Conservation (phyloP, 1,140 invertebrate genomes). For the Magallana gigas region DNA sequence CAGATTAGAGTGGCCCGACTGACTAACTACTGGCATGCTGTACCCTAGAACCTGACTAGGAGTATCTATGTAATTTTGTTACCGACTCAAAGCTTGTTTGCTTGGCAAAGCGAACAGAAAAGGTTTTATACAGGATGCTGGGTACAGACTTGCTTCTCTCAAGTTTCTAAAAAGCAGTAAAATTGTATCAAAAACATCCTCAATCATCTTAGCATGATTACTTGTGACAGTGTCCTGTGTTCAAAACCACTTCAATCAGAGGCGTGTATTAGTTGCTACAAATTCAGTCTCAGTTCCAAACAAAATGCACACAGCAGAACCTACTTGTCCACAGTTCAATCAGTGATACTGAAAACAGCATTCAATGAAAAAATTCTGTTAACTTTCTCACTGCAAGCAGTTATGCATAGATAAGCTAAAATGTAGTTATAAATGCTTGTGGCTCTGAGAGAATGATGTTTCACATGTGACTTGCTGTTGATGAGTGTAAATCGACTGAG, state of each 20-base stretch:
- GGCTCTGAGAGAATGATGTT: neutral
- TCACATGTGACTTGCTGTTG: neutral
- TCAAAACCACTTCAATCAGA: neutral
- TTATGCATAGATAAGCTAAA: neutral
- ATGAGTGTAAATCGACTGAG: neutral
- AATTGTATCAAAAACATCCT: neutral
- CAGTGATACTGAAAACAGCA: too few relatives aligned
- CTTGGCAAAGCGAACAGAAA: neutral
- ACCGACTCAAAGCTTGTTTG: conserved; percentile 22
- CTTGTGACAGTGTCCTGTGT: neutral
- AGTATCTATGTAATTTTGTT: neutral
- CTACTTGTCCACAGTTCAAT: too few relatives aligned
- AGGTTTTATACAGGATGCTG: neutral
- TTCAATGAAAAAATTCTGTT: too few relatives aligned
- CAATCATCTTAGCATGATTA: neutral
- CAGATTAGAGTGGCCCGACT: too few relatives aligned
- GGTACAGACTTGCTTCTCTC: conserved; percentile 21
- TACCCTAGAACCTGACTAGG: too few relatives aligned
- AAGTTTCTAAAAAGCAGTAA: conserved; percentile 29
- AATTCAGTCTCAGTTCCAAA: too few relatives aligned
- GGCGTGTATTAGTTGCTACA: too few relatives aligned
- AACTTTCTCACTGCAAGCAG: neutral
- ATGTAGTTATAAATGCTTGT: neutral
- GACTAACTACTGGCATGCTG: too few relatives aligned
- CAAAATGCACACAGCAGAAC: too few relatives aligned